A percentile compares a stretch with the other conserved stretches of the same genome.
phyloP scores from a whole-genome alignment of 2,797 vertebrate genomes.

The Xiphophorus birchmanni region DNA sequence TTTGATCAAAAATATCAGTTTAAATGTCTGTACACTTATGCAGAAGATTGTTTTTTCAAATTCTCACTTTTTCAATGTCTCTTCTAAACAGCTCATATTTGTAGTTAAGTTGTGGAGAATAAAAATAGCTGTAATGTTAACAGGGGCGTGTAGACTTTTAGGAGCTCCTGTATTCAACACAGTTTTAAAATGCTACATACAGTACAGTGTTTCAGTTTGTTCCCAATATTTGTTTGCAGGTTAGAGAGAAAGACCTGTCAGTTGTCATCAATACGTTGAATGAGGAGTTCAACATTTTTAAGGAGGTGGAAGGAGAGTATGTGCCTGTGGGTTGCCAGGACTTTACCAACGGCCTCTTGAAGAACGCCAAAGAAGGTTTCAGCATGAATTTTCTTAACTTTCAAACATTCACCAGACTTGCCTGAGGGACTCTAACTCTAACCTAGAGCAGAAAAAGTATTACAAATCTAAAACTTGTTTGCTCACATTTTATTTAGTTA shows the following conservation, averaged over 20 bases:
- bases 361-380: constrained; percentile 84
- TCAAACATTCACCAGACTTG: background rate
- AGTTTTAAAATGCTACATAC: background rate
- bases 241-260: constrained; percentile 91
- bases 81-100: background rate
- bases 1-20: background rate
- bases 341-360: constrained; percentile 83
- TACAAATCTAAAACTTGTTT: background rate
- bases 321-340: constrained; percentile 82
- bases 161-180: background rate
- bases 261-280: constrained; percentile 90
- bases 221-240: constrained; percentile 72
- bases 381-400: background rate
- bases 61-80: background rate
- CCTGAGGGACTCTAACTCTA: background rate
- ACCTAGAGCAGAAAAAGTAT: background rate
- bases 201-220: background rate
- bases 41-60: background rate
- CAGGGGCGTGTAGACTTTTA: background rate
- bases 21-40: background rate
- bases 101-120: background rate
- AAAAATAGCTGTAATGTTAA: background rate
- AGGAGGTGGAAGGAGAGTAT: constrained; percentile 88
- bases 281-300: constrained; percentile 92
- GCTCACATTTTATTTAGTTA: background rate